Percentiles rank a stretch among this genome's conserved stretches.
Evolutionary conservation across 2,888 invertebrate genomes (phyloP).

Genomic region (Cremastinae sp.): DNA sequence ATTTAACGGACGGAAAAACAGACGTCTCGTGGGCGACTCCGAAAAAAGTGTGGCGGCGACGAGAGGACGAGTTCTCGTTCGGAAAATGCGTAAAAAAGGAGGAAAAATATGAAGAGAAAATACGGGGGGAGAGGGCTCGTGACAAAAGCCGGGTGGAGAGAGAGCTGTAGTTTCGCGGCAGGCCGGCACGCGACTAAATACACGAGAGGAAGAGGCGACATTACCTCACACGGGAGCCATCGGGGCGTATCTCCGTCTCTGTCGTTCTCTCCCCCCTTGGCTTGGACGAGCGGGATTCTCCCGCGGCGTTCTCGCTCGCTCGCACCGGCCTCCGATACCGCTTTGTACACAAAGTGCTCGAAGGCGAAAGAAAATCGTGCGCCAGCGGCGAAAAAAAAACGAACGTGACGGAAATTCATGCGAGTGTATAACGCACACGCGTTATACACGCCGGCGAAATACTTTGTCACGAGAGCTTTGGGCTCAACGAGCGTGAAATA

Average conservation of each 20-base stretch:
- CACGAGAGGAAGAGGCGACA: conserved; percentile 67
- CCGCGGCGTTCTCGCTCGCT: conserved; percentile 26
- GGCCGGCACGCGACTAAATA: conserved; percentile 81
- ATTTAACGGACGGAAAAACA: too few relatives aligned
- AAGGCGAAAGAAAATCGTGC: too few relatives aligned
- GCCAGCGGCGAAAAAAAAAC: too few relatives aligned
- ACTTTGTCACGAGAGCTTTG: conserved; percentile 17
- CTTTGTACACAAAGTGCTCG: too few relatives aligned
- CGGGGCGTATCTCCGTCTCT: conserved; percentile 42
- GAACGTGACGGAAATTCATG: not conserved
- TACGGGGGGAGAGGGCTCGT: conserved; percentile 7
- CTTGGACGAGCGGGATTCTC: conserved; percentile 2
- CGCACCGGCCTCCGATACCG: not conserved
- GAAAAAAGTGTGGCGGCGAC: not conserved
- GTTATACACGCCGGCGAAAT: not conserved
- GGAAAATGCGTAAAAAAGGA: not conserved
- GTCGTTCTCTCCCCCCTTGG: conserved; percentile 19
- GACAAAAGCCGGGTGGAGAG: conserved; percentile 10
- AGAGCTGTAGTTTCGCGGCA: conserved; percentile 77
- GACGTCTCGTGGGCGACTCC: too few relatives aligned
- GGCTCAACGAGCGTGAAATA: conserved; percentile 36
- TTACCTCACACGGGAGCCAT: conserved; percentile 68
- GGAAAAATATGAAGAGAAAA: not conserved
- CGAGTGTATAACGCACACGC: not conserved
- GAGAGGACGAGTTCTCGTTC: not conserved